phyloP scores from a whole-genome alignment of 2,113 vertebrate genomes.

The Glaucomys volans region DNA sequence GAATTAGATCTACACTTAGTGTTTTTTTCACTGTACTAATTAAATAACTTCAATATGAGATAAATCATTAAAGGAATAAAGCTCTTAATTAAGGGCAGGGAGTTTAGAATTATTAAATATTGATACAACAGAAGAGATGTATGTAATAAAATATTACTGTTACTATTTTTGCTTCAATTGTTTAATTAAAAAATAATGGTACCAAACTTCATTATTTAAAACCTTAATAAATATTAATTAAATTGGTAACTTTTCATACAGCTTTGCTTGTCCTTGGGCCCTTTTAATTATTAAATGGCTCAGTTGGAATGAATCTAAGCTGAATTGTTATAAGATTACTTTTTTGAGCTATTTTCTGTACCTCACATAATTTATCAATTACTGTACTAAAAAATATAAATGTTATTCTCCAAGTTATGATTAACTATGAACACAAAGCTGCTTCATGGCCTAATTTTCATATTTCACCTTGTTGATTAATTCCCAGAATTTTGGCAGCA shows the following conservation, averaged over 20 bases:
- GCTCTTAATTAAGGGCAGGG: not conserved
- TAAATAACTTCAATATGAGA: not conserved
- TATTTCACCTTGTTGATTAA: not conserved
- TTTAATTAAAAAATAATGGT: not conserved
- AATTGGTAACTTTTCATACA: not conserved
- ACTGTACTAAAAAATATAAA: not conserved
- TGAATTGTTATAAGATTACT: not conserved
- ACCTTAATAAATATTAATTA: not conserved
- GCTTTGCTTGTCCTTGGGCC: not conserved
- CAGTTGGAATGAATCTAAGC: not conserved
- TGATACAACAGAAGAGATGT: not conserved
- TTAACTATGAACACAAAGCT: not conserved
- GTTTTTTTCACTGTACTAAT: not conserved
- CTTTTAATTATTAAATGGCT: not conserved
- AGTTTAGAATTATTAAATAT: constrained; percentile 4
- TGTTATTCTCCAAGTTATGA: not conserved
- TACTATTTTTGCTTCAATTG: constrained; percentile 28
- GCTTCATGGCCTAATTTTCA: not conserved
- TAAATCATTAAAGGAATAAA: not conserved
- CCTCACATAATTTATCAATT: not conserved
- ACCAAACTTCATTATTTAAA: constrained; percentile 47
- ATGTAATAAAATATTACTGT: not conserved
- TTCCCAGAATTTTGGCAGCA: not conserved
- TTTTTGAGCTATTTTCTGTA: not conserved
- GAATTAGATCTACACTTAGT: not conserved